A percentile compares a stretch with the other conserved stretches of the same genome.
These are phyloP conservation scores for Sylvia borin DNA, from an alignment of 2,797 vertebrate genomes.

Conservation along the genomic window DNA sequence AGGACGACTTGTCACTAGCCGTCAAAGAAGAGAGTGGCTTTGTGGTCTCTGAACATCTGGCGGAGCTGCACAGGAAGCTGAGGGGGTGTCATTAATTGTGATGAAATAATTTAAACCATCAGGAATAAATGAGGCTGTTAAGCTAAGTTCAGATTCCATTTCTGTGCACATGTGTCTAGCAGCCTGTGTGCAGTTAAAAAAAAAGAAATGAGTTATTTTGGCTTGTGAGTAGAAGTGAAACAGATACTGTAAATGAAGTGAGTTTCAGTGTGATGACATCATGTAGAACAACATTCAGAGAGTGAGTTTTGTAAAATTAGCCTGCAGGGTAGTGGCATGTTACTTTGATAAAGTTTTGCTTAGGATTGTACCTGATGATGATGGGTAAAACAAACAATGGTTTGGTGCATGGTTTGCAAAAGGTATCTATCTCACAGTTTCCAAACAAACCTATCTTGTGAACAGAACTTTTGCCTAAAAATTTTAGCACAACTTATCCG, in stretches of 20 bases:
- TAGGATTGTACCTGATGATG: slow-evolving; percentile 19
- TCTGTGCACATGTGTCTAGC: slow-evolving; percentile 84
- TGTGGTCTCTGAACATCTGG: slow-evolving; percentile 97
- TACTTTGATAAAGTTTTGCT: slow-evolving; percentile 65
- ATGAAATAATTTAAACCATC: slow-evolving; percentile 99
- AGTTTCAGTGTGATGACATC: slow-evolving; percentile 75
- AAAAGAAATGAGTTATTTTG: slow-evolving; percentile 75
- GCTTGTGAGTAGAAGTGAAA: slow-evolving; percentile 80
- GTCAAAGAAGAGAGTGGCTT: slow-evolving; percentile 89
- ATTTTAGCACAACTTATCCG: neutral
- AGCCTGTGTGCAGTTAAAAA: slow-evolving; percentile 76
- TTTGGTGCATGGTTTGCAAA: neutral
- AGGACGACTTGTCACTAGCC: slow-evolving; percentile 92
- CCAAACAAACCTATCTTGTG: neutral
- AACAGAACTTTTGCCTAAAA: neutral
- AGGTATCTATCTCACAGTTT: neutral
- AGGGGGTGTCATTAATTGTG: slow-evolving; percentile 98
- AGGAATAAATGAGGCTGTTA: slow-evolving; percentile 98
- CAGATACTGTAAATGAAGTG: slow-evolving; percentile 80
- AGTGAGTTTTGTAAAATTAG: slow-evolving; percentile 59
- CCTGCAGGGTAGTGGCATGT: slow-evolving; percentile 30
- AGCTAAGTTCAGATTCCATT: slow-evolving; percentile 90
- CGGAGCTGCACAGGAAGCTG: slow-evolving; percentile 86
- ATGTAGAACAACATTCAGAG: slow-evolving; percentile 71
- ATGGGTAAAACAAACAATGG: neutral